Evolutionary conservation across 2,113 vertebrate genomes (phyloP).

Genomic region (Platichthys flesus): DNA sequence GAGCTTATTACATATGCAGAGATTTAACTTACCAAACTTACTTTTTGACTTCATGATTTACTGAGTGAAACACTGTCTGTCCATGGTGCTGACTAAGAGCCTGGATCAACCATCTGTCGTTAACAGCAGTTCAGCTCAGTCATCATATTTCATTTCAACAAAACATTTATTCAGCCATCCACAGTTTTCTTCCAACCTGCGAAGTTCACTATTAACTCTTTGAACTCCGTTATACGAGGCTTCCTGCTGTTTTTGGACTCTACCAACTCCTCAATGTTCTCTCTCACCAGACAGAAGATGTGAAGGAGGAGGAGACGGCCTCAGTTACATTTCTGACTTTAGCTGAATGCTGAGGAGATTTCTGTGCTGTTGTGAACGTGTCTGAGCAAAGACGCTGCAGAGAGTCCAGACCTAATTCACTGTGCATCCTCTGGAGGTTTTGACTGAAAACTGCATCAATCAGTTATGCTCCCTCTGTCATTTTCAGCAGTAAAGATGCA

Average conservation of each 20-base stretch:
- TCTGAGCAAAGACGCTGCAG: too few species aligned
- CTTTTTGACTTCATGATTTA: neutral
- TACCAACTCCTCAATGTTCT: neutral
- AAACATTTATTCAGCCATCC: neutral
- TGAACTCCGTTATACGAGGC: neutral
- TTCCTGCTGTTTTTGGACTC: neutral
- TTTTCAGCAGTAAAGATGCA: neutral
- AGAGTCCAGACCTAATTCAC: too few species aligned
- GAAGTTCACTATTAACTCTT: neutral
- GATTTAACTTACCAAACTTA: neutral
- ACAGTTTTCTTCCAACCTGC: neutral
- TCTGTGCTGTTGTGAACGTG: too few species aligned
- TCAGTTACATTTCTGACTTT: too few species aligned
- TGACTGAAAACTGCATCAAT: neutral
- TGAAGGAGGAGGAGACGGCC: neutral
- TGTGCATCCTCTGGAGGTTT: neutral
- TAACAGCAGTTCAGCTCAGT: neutral
- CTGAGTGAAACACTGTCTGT: slow-evolving; percentile 3
- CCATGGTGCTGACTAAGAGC: neutral
- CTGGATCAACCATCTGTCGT: neutral
- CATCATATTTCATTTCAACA: neutral
- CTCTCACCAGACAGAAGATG: too few species aligned
- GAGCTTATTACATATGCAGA: neutral
- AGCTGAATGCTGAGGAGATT: too few species aligned
- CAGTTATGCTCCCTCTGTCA: neutral